These are phyloP conservation scores for Poecilia wingei DNA, from an alignment of 2,797 vertebrate species.

Conservation along the genomic window DNA sequence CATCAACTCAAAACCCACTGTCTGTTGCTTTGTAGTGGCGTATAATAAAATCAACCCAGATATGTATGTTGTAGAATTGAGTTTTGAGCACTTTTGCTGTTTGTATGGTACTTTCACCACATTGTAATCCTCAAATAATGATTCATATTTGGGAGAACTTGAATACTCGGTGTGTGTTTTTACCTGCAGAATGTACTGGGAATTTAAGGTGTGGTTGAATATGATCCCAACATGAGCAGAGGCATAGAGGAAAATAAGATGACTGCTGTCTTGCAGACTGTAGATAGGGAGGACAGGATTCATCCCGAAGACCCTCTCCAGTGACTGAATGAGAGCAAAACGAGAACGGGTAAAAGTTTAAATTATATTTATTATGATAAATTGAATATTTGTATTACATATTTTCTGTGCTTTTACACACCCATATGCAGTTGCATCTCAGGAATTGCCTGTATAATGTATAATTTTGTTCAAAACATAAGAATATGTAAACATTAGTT, in stretches of 20 bases:
- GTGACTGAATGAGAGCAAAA: constrained; percentile 75
- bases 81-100: background rate
- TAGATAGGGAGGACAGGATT: constrained; percentile 85
- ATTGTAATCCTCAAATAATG: background rate
- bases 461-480: background rate
- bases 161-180: background rate
- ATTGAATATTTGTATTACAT: background rate
- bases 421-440: background rate
- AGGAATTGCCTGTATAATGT: background rate
- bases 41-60: background rate
- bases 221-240: constrained; percentile 85
- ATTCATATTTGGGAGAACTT: background rate
- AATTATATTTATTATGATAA: background rate
- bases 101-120: background rate
- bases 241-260: constrained; percentile 83
- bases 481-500: background rate
- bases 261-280: constrained; percentile 82
- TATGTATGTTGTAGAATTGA: background rate
- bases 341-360: background rate
- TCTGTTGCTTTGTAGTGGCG: background rate
- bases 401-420: background rate
- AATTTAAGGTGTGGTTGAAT: constrained; percentile 79
- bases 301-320: constrained; percentile 88
- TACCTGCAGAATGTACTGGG: constrained; percentile 89
- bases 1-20: background rate